These are phyloP conservation scores for Hoplostethus mediterraneus DNA, from an alignment of 2,797 vertebrate species.

Conservation along the genomic window DNA sequence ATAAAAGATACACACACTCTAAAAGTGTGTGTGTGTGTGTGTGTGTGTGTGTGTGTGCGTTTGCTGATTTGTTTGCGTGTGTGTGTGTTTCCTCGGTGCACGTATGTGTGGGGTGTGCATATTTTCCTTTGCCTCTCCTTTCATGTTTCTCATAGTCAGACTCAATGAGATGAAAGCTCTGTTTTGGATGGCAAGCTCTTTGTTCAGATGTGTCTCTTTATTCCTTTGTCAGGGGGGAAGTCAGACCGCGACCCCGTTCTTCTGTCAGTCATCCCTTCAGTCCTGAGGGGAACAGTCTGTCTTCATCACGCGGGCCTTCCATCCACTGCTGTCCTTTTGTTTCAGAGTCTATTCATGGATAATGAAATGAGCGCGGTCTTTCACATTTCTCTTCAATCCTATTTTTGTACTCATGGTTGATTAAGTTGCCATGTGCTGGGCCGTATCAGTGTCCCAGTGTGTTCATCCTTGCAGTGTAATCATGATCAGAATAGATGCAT, in stretches of 20 bases:
- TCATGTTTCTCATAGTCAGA: conserved; percentile 51
- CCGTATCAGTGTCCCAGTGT: conserved; percentile 36
- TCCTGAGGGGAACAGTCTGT: conserved; percentile 68
- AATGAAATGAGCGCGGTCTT: conserved; percentile 57
- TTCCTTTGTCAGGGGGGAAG: conserved; percentile 61
- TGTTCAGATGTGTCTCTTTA: conserved; percentile 71
- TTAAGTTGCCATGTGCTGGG: conserved; percentile 66
- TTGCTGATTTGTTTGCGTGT: conserved; percentile 47
- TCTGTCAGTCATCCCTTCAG: conserved; percentile 71
- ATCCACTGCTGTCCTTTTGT: conserved; percentile 71
- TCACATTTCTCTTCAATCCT: conserved; percentile 63
- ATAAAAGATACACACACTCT: conserved; percentile 52
- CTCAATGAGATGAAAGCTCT: conserved; percentile 56
- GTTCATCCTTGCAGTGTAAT: conserved; percentile 55
- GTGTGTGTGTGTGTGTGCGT: conserved; percentile 9
- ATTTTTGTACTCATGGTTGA: conserved; percentile 70
- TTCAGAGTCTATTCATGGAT: conserved; percentile 72
- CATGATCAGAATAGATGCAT: conserved; percentile 59
- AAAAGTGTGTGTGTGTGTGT: conserved; percentile 44
- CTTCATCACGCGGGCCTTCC: conserved; percentile 58
- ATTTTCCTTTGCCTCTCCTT: conserved; percentile 24
- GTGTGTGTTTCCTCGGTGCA: conserved; percentile 16
- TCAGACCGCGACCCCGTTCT: conserved; percentile 64
- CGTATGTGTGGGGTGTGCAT: background rate
- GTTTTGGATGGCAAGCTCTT: conserved; percentile 56